phyloP scores from a whole-genome alignment of 2,888 invertebrate genomes.

The Agrotis clavis region DNA sequence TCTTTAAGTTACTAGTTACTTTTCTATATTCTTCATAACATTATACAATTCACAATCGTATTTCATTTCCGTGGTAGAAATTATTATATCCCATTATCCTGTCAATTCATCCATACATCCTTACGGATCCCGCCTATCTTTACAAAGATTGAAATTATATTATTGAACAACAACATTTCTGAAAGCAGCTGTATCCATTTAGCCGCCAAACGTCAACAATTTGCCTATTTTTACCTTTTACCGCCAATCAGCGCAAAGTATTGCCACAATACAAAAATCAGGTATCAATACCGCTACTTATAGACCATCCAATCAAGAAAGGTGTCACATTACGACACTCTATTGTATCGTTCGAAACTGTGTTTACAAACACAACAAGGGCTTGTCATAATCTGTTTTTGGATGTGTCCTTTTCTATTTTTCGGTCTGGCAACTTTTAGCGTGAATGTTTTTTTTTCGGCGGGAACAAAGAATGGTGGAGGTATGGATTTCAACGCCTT shows the following conservation, averaged over 20 bases:
- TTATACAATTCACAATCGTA: conserved; percentile 18
- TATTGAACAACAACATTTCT: conserved; percentile 71
- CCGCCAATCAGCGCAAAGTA: conserved; percentile 79
- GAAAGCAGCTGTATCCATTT: conserved; percentile 80
- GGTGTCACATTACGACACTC: conserved; percentile 88
- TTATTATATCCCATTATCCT: conserved; percentile 40
- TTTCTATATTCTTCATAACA: background rate
- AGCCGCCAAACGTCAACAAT: conserved; percentile 86
- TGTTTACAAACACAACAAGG: conserved; percentile 91
- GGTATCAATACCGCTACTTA: conserved; percentile 86
- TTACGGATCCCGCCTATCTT: conserved; percentile 53
- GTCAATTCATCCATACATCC: conserved; percentile 76
- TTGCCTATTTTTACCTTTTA: conserved; percentile 79
- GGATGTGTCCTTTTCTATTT: conserved; percentile 85
- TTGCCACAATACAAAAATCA: conserved; percentile 81
- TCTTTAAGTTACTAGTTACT: background rate
- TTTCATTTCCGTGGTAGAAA: conserved; percentile 37
- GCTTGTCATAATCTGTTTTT: conserved; percentile 91
- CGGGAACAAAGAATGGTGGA: conserved; percentile 70
- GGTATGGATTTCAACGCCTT: conserved; percentile 90
- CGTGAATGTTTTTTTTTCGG: conserved; percentile 79
- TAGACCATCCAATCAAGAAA: conserved; percentile 84
- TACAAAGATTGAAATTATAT: conserved; percentile 70
- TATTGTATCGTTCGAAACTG: conserved; percentile 79
- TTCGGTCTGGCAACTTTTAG: conserved; percentile 86